These are phyloP conservation scores for Baryphthengus martii DNA, from an alignment of 2,113 vertebrate genomes.

Conservation along the genomic window DNA sequence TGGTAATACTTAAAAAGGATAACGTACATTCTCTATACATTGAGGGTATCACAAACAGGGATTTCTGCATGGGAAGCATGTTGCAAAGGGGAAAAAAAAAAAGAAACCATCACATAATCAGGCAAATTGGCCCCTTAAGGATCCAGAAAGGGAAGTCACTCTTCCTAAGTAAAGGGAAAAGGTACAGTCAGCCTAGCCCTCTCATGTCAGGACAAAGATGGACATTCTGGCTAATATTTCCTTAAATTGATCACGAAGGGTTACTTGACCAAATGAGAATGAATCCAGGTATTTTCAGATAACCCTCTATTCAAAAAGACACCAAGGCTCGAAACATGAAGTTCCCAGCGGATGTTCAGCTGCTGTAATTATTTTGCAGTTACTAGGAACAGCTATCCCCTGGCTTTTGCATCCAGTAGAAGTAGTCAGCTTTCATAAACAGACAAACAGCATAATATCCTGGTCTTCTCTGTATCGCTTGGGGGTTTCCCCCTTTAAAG, in stretches of 20 bases:
- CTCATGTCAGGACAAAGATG: not conserved
- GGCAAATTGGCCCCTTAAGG: not conserved
- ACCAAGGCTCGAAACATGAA: not conserved
- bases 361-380: not conserved
- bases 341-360: not conserved
- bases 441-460: not conserved
- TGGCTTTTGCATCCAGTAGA: not conserved
- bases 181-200: not conserved
- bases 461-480: not conserved
- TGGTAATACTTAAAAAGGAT: not conserved
- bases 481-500: not conserved
- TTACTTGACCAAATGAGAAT: not conserved
- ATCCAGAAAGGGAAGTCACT: not conserved
- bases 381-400: not conserved
- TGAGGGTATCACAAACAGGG: not conserved
- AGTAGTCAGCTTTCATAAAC: not conserved
- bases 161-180: not conserved
- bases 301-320: not conserved
- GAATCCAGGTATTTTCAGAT: not conserved
- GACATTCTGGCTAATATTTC: not conserved
- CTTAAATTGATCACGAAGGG: not conserved
- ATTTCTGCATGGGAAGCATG: not conserved
- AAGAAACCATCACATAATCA: not conserved
- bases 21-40: not conserved
- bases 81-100: not conserved